These are phyloP conservation scores for Bubo blakistoni DNA, from an alignment of 2,113 vertebrate genomes.

Conservation along the genomic window DNA sequence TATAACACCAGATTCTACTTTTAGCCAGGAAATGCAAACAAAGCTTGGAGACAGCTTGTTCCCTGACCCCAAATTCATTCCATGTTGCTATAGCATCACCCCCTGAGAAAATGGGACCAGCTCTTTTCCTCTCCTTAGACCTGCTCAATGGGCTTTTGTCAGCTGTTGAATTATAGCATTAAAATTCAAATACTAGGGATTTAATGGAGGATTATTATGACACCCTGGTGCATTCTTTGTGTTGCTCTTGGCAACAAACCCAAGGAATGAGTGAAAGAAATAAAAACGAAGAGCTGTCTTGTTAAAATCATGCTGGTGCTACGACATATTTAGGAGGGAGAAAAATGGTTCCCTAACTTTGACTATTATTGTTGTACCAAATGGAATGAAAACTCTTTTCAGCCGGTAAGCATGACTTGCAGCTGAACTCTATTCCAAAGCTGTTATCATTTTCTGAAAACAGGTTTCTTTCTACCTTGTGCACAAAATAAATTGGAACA, in stretches of 20 bases:
- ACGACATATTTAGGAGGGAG: slow-evolving; percentile 25
- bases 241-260: slow-evolving; percentile 75
- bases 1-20: slow-evolving; percentile 73
- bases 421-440: slow-evolving; percentile 32
- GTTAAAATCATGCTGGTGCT: slow-evolving; percentile 43
- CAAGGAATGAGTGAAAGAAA: slow-evolving; percentile 66
- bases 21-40: slow-evolving; percentile 79
- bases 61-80: slow-evolving; percentile 82
- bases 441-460: slow-evolving; percentile 38
- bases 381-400: slow-evolving; percentile 7
- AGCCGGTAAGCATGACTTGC: background rate
- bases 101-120: slow-evolving; percentile 78
- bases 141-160: slow-evolving; percentile 83
- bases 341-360: slow-evolving; percentile 44
- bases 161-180: slow-evolving; percentile 84
- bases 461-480: slow-evolving; percentile 26
- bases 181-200: slow-evolving; percentile 83
- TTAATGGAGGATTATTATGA: slow-evolving; percentile 87
- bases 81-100: slow-evolving; percentile 84
- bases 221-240: slow-evolving; percentile 75
- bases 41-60: slow-evolving; percentile 78
- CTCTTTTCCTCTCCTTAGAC: slow-evolving; percentile 73
- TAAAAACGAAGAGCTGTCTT: slow-evolving; percentile 50
- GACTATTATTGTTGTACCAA: background rate
- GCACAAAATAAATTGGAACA: slow-evolving; percentile 17